Evolutionary conservation across 2,113 vertebrate genomes (phyloP), one percentile per base, ranked within the genome.

Genomic region (Podarcis muralis): DNA sequence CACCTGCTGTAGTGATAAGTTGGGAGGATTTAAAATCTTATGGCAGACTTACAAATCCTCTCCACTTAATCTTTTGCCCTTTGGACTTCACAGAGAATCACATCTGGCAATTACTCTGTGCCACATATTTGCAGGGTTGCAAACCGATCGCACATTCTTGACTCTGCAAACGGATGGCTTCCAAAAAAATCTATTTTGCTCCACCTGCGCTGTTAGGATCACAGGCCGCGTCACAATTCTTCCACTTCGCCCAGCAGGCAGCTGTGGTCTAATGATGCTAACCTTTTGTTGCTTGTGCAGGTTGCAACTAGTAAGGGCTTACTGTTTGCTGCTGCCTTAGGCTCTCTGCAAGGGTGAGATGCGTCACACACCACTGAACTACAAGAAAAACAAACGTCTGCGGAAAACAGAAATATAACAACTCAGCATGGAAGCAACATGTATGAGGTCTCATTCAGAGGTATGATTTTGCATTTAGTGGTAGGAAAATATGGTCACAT

Each of bases 51-150:
- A 90, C 62, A 94, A 94, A 92, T 87, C 72, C 88, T 91, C 95
- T 91, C 90, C 86, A 94, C 81, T 81, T 95, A 92, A 95, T 92
- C 88, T 86, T 1, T 74, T 85, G 78, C 90, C 75, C 87, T 89
- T 89, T 79, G 88, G 74, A 69, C 4, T 83, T 76, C 72, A 93
- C 79, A 53, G 83, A 87, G 90, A 92, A 72, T 40, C 75, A 72
- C 76, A 85, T 77, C n/a, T 32, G 79, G 89, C 81, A 78, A 80
- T 32, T 91, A 66, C 85, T 89, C 57, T n/a, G 77, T 68, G 37
- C 79, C 74, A 76, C 89, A 87, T 75, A 82, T 6, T 65, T 76
- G 59, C 88, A 89, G 71, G 86, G 84, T 69, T 83, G 81, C 59
- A 83, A 77, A 83, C 37, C 53, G 62, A 92, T 81, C 57, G 66